These are phyloP conservation scores for Ectropis grisescens DNA, from an alignment of 1,140 invertebrate species.

Conservation along the genomic window DNA sequence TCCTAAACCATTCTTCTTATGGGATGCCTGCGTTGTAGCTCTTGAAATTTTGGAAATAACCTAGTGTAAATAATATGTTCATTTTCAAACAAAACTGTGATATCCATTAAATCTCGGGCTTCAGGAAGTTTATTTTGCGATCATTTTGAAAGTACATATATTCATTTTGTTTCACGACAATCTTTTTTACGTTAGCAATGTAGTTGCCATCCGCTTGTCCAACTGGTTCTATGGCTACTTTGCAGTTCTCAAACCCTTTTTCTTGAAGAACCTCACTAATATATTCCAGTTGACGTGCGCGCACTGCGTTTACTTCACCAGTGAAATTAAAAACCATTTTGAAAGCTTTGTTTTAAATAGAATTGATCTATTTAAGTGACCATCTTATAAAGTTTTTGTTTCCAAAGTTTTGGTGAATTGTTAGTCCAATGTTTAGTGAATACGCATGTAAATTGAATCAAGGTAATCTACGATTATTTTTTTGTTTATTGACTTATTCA, in stretches of 20 bases:
- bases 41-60: conserved; percentile 34
- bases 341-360: too few relatives aligned
- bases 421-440: too few relatives aligned
- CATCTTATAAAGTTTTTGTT: too few relatives aligned
- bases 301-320: conserved; percentile 13
- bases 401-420: too few relatives aligned
- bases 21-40: conserved; percentile 34
- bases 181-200: conserved; percentile 14
- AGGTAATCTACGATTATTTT: too few relatives aligned
- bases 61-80: conserved; percentile 41
- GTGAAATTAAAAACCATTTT: conserved; percentile 8
- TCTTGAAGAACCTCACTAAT: conserved; percentile 17
- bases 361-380: too few relatives aligned
- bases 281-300: conserved; percentile 16
- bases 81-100: conserved; percentile 10
- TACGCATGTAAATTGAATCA: too few relatives aligned
- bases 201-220: conserved; percentile 29
- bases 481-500: too few relatives aligned
- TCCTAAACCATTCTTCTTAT: conserved; percentile 24
- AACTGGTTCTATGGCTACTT: conserved; percentile 15
- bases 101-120: not conserved
- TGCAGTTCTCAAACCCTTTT: conserved; percentile 13
- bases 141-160: conserved; percentile 8
- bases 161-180: conserved; percentile 10
- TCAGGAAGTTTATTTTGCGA: conserved; percentile 7